Conservation (phyloP, 1,140 invertebrate genomes). For the Drosophila varians region DNA sequence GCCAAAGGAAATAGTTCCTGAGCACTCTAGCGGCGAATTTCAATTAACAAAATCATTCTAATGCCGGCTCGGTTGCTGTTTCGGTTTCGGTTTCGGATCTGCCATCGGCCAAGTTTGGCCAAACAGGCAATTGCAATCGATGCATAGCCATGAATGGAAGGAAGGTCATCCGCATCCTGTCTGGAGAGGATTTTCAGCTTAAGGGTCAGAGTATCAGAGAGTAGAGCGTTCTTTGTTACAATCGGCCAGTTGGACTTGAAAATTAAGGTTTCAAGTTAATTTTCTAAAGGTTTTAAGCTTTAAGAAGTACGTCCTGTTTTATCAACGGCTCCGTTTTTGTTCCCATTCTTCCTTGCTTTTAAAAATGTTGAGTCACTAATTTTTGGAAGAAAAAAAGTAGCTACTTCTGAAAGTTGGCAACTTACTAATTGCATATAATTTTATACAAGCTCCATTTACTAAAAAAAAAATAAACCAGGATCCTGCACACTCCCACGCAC, state of each 20-base stretch:
- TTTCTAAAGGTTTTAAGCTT: too few relatives aligned
- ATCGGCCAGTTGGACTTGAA: neutral
- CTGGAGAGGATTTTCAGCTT: neutral
- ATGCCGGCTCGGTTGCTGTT: constrained; percentile 20
- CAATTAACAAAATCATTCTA: constrained; percentile 67
- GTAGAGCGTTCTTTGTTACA: neutral
- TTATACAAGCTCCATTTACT: constrained; percentile 43
- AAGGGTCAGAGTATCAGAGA: neutral
- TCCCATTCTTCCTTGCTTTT: neutral
- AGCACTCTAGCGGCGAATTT: constrained; percentile 52
- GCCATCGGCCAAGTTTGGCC: constrained; percentile 10
- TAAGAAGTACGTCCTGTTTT: too few relatives aligned
- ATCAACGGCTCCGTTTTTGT: too few relatives aligned
- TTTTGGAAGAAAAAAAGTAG: constrained; percentile 12
- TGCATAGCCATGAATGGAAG: constrained; percentile 10
- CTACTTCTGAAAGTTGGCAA: constrained; percentile 24
- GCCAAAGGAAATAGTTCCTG: constrained; percentile 54
- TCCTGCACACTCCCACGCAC: neutral
- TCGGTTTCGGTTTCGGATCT: neutral
- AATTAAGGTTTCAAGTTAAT: neutral
- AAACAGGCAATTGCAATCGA: constrained; percentile 21
- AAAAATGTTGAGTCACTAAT: constrained; percentile 30
- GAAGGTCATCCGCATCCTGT: constrained; percentile 6
- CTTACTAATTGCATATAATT: constrained; percentile 51
- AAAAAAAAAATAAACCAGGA: constrained; percentile 28